Base-by-base conservation (phyloP, 2,888 invertebrate species). In the Heliconius erato region DNA sequence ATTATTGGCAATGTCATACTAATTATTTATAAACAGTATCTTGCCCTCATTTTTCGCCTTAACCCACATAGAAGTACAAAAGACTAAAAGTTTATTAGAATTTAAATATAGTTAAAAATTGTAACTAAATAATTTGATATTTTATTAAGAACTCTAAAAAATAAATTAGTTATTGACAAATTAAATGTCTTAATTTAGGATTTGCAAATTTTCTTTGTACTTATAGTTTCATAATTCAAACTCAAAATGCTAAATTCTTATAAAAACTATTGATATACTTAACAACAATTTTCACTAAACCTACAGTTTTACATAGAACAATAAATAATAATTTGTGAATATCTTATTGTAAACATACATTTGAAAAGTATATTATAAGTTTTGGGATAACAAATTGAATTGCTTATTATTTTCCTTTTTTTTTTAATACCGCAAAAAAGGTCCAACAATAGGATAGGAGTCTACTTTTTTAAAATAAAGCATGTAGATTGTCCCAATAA, bases 11-110 rank as follows among this genome's bases (percentile, higher is more conserved):
- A 63, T 63, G 23, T 54, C 74, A 28, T 40, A 26, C 26, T 16
- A 65, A 65, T 40, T 77, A 40, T 59, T 40, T 76, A 40, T 59
- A 65, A 77, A 77, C 35, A 77, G 26, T 74, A n/a, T 35, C n/a
- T 35, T 59, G 23, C n/a, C 74, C 59, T 76, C 59, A 54, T 26
- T 76, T 76, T 63, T 63, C n/a, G 63, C 63, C 63, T 76, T 63
- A 76, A 76, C 63, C 76, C 59, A 76, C 32, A 77, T 32, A 26
- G 35, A n/a, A 77, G n/a, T 35, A 14, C 32, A 35, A 69, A 69
- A 23, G 19, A 32, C 23, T 23, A 9, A 11, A 23, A 23, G 63
- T n/a, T 63, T 11, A 63, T n/a, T n/a, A 63, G 7, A 63, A n/a
- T n/a, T 63, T 3, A 23, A 54, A 54, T 54, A 0, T 19, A 54